Evolutionary conservation across 2,888 invertebrate species (phyloP).

Genomic region (Epistrophella euchroma): DNA sequence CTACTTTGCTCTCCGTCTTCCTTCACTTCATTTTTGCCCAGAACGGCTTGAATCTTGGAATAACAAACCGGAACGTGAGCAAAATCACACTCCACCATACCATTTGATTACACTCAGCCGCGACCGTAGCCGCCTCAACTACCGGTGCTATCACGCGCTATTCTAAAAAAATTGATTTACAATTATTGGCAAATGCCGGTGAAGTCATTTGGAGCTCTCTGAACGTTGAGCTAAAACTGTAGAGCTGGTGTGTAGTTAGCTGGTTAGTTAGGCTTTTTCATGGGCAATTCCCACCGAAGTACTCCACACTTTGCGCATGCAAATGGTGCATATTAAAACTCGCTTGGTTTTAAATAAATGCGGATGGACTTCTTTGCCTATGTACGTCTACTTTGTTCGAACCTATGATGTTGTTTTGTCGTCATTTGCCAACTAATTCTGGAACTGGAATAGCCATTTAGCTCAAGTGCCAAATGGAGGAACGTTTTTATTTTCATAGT

Average conservation of each 20-base stretch:
- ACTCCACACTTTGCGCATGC: slow-evolving; percentile 53
- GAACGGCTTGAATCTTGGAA: slow-evolving; percentile 17
- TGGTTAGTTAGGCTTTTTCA: slow-evolving; percentile 67
- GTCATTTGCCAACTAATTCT: slow-evolving; percentile 67
- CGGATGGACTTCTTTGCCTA: not conserved
- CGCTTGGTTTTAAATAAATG: slow-evolving; percentile 1
- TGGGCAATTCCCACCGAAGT: slow-evolving; percentile 65
- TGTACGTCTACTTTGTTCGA: slow-evolving; percentile 8
- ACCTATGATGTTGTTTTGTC: slow-evolving; percentile 67
- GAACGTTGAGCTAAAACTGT: slow-evolving; percentile 45
- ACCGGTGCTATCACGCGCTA: slow-evolving; percentile 61
- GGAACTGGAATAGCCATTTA: slow-evolving; percentile 71
- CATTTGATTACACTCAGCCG: slow-evolving; percentile 22
- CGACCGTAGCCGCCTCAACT: not conserved
- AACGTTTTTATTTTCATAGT: slow-evolving; percentile 66
- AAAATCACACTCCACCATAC: slow-evolving; percentile 61
- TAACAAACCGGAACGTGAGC: slow-evolving; percentile 70
- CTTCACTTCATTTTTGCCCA: not conserved
- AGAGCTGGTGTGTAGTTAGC: slow-evolving; percentile 50
- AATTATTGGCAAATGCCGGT: slow-evolving; percentile 76
- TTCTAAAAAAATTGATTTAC: slow-evolving; percentile 75
- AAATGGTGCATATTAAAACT: slow-evolving; percentile 64
- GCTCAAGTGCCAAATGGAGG: slow-evolving; percentile 66
- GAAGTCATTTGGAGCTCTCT: slow-evolving; percentile 73
- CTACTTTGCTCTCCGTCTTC: not conserved